A percentile compares a stretch with the other conserved stretches of the same genome.
Conservation (phyloP, 2,113 vertebrate genomes). For the Danionella cerebrum region DNA sequence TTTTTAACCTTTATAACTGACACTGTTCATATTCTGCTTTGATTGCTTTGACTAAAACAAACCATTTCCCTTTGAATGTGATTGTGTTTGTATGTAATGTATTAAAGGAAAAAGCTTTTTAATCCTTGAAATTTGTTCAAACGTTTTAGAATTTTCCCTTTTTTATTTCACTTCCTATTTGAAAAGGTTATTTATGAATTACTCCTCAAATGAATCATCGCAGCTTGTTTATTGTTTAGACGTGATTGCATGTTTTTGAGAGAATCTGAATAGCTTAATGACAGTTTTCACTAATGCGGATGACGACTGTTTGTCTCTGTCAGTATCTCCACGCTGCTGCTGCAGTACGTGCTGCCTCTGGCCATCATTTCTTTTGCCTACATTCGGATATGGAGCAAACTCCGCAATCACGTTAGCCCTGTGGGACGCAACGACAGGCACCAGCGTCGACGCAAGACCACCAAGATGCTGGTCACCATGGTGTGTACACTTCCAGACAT, state of each 20-base stretch:
- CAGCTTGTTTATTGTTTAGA: background rate
- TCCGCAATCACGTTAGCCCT: slow-evolving; percentile 71
- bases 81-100: no score
- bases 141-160: background rate
- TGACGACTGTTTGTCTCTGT: slow-evolving; percentile 50
- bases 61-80: no score
- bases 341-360: slow-evolving; percentile 82
- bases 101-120: no score
- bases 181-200: background rate
- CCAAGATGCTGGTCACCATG: slow-evolving; percentile 87
- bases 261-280: background rate
- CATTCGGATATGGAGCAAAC: slow-evolving; percentile 79
- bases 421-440: slow-evolving; percentile 71
- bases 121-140: no score
- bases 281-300: background rate
- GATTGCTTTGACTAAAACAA: no score
- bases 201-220: background rate
- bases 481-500: slow-evolving; percentile 48
- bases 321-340: slow-evolving; percentile 78
- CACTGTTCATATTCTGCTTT: no score
- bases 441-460: slow-evolving; percentile 78
- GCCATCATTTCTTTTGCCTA: slow-evolving; percentile 82
- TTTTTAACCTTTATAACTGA: no score
- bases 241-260: background rate
- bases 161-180: background rate